phyloP scores from a whole-genome alignment of 2,888 invertebrate genomes.

The Syritta pipiens region DNA sequence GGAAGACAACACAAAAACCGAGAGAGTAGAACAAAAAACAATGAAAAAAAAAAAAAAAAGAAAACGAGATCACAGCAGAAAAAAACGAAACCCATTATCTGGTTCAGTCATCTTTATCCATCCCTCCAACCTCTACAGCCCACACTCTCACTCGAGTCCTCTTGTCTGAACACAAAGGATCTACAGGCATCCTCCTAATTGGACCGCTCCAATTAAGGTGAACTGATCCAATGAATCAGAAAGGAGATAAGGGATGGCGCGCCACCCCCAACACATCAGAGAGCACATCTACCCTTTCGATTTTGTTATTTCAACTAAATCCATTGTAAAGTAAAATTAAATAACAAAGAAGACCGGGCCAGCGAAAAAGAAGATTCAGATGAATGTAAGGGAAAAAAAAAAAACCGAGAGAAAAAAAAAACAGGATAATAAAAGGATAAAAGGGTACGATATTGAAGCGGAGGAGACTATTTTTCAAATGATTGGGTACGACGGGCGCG shows the following conservation, averaged over 20 bases:
- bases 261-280: slow-evolving; percentile 59
- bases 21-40: slow-evolving; percentile 1
- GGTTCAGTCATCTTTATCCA: slow-evolving; percentile 63
- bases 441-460: slow-evolving; percentile 35
- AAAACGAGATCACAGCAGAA: too few species aligned
- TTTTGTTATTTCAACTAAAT: slow-evolving; percentile 65
- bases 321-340: slow-evolving; percentile 57
- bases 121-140: slow-evolving; percentile 14
- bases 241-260: slow-evolving; percentile 76
- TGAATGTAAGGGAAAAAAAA: slow-evolving; percentile 15
- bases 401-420: slow-evolving; percentile 13
- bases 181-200: slow-evolving; percentile 64
- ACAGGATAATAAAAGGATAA: slow-evolving; percentile 38
- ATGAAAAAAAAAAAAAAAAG: not conserved
- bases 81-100: slow-evolving; percentile 66
- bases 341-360: slow-evolving; percentile 25
- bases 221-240: slow-evolving; percentile 78
- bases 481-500: slow-evolving; percentile 30
- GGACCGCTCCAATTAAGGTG: slow-evolving; percentile 76
- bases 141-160: slow-evolving; percentile 17
- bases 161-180: slow-evolving; percentile 62
- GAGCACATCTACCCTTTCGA: slow-evolving; percentile 62
- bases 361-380: not conserved
- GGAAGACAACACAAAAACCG: slow-evolving; percentile 45
- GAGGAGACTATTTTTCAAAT: slow-evolving; percentile 46